Percentiles rank a stretch among this genome's conserved stretches.
These are phyloP conservation scores for Diabrotica balteata DNA, from an alignment of 2,888 invertebrate genomes.

Conservation along the genomic window DNA sequence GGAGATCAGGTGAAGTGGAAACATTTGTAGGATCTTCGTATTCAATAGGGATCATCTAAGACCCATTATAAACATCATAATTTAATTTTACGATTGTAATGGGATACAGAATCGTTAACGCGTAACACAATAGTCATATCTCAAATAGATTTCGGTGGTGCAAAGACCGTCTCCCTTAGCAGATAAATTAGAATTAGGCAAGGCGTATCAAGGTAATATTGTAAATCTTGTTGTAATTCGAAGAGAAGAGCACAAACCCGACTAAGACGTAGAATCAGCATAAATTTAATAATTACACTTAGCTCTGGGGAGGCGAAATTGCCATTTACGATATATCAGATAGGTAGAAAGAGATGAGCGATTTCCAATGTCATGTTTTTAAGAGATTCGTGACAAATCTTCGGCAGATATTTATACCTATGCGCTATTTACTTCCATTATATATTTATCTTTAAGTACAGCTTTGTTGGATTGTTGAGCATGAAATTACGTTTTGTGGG, in stretches of 20 bases:
- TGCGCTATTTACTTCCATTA: constrained; percentile 1
- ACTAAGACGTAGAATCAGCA: constrained; percentile 65
- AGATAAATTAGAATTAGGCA: constrained; percentile 63
- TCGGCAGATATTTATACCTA: constrained; percentile 6
- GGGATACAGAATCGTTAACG: constrained; percentile 47
- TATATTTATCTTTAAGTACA: neutral
- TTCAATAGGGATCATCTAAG: constrained; percentile 1
- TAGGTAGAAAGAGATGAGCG: neutral
- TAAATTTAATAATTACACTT: constrained; percentile 63
- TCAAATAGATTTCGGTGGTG: constrained; percentile 47
- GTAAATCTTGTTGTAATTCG: constrained; percentile 64
- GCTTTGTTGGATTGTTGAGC: neutral
- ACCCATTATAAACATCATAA: constrained; percentile 54
- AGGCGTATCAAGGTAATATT: constrained; percentile 63
- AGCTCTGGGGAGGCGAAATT: constrained; percentile 54
- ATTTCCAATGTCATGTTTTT: constrained; percentile 12
- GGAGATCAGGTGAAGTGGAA: constrained; percentile 6
- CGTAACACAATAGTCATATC: constrained; percentile 57
- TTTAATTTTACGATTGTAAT: constrained; percentile 58
- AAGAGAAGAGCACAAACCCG: constrained; percentile 56
- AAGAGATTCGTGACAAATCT: neutral
- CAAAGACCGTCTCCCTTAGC: constrained; percentile 44
- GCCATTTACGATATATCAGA: constrained; percentile 33
- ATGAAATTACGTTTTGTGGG: too few species aligned
- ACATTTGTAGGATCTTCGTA: neutral